Conservation (phyloP, 2,888 invertebrate species). For the Ligdia adustata region DNA sequence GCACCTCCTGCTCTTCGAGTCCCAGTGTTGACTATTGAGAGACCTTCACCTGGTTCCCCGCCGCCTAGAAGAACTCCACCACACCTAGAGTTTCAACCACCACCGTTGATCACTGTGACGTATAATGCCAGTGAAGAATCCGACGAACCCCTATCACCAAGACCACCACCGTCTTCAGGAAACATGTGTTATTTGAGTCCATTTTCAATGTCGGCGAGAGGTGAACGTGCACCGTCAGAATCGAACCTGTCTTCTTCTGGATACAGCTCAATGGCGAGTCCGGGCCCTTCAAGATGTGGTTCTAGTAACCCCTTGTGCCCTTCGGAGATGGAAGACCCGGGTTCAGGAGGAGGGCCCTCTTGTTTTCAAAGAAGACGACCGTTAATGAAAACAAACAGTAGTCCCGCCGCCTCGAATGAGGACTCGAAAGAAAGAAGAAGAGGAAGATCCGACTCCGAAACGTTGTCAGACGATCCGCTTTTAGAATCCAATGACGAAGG, state of each 20-base stretch:
- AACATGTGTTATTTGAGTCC: constrained; percentile 91
- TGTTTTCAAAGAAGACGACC: constrained; percentile 85
- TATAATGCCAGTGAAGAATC: constrained; percentile 91
- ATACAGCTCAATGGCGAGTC: constrained; percentile 93
- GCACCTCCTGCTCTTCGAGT: constrained; percentile 83
- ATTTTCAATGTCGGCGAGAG: constrained; percentile 88
- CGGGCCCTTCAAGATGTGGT: constrained; percentile 91
- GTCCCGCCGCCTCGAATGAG: constrained; percentile 70
- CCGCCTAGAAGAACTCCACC: constrained; percentile 85
- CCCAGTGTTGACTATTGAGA: constrained; percentile 86
- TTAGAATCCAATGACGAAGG: constrained; percentile 91
- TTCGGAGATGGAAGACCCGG: constrained; percentile 89
- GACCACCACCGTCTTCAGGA: constrained; percentile 79
- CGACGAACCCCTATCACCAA: constrained; percentile 88
- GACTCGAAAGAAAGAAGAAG: constrained; percentile 80
- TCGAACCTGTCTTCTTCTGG: constrained; percentile 93
- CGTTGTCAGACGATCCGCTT: constrained; percentile 88
- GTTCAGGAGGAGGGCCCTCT: constrained; percentile 82
- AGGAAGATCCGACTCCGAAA: constrained; percentile 89
- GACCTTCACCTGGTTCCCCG: constrained; percentile 87
- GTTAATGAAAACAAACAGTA: constrained; percentile 84
- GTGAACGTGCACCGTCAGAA: constrained; percentile 91
- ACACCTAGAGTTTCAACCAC: constrained; percentile 86
- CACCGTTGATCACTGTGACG: constrained; percentile 89
- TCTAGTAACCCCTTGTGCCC: constrained; percentile 92